These are phyloP conservation scores for Amphiprion percula DNA, from an alignment of 2,113 vertebrate species.

Conservation along the genomic window DNA sequence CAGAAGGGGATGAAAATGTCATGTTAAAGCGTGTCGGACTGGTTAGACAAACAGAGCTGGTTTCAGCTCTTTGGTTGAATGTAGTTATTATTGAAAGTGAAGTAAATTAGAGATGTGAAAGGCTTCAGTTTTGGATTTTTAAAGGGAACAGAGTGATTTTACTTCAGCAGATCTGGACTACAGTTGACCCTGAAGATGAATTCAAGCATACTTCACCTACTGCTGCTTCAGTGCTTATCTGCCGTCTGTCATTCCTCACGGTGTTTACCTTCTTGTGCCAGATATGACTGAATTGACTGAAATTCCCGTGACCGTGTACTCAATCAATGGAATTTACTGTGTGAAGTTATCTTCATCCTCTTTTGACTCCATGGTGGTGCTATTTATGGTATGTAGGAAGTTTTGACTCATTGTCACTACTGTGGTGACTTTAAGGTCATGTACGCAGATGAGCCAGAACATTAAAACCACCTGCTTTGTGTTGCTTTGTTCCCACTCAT, in stretches of 20 bases:
- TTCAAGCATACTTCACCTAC: slow-evolving; percentile 12
- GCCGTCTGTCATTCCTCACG: slow-evolving; percentile 53
- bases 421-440: not conserved
- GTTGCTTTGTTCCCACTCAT: too few relatives aligned
- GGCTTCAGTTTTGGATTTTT: not conserved
- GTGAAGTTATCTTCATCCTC: not conserved
- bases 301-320: slow-evolving; percentile 39
- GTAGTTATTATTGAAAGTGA: not conserved
- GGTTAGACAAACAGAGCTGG: slow-evolving; percentile 17
- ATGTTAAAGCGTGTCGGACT: not conserved
- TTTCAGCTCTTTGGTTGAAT: not conserved
- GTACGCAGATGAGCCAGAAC: too few relatives aligned
- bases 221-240: slow-evolving; percentile 60
- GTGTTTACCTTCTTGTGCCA: slow-evolving; percentile 49
- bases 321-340: slow-evolving; percentile 3
- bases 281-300: slow-evolving; percentile 40
- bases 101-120: slow-evolving; percentile 21
- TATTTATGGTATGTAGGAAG: slow-evolving; percentile 2
- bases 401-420: not conserved
- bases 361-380: not conserved
- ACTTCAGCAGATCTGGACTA: slow-evolving; percentile 36
- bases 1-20: slow-evolving; percentile 44
- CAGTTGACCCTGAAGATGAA: slow-evolving; percentile 32
- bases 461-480: too few relatives aligned
- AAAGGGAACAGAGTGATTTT: slow-evolving; percentile 4